Evolutionary conservation across 2,888 invertebrate genomes (phyloP).

Genomic region (Diloba caeruleocephala): DNA sequence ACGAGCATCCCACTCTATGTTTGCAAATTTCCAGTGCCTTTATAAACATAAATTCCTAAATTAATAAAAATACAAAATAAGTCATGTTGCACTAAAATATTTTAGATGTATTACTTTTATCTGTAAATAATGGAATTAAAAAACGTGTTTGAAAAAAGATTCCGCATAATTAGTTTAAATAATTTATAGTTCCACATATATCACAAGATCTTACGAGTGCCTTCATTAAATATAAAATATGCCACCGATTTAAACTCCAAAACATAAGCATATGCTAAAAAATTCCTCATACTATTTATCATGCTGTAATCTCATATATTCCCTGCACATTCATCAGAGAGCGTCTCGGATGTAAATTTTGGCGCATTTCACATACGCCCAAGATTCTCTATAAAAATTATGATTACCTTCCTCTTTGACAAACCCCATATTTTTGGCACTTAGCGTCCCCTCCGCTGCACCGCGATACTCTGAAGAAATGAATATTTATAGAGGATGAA

Average conservation of each 20-base stretch:
- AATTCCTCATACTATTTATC: slow-evolving; percentile 60
- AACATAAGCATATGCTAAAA: slow-evolving; percentile 52
- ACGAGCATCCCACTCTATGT: no score
- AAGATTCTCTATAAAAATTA: slow-evolving; percentile 76
- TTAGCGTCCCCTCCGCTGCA: slow-evolving; percentile 63
- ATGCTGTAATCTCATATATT: slow-evolving; percentile 57
- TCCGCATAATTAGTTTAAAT: slow-evolving; percentile 31
- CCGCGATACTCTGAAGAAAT: slow-evolving; percentile 63
- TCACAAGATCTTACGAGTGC: slow-evolving; percentile 43
- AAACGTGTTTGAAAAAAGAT: no score
- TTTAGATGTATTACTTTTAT: no score
- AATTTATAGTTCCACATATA: slow-evolving; percentile 44
- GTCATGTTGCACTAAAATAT: no score
- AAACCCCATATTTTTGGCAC: slow-evolving; percentile 78
- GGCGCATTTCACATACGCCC: slow-evolving; percentile 54
- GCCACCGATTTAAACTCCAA: slow-evolving; percentile 49
- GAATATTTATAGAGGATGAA: slow-evolving; percentile 81
- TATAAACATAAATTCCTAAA: no score
- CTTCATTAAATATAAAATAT: slow-evolving; percentile 53
- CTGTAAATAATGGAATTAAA: no score
- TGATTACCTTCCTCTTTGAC: slow-evolving; percentile 80
- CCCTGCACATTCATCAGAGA: slow-evolving; percentile 56
- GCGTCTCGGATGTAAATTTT: slow-evolving; percentile 59
- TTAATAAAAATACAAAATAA: no score
- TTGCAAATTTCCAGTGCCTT: no score